These are phyloP conservation scores for Amblyteles armatorius DNA, from an alignment of 2,888 invertebrate genomes.

Conservation along the genomic window DNA sequence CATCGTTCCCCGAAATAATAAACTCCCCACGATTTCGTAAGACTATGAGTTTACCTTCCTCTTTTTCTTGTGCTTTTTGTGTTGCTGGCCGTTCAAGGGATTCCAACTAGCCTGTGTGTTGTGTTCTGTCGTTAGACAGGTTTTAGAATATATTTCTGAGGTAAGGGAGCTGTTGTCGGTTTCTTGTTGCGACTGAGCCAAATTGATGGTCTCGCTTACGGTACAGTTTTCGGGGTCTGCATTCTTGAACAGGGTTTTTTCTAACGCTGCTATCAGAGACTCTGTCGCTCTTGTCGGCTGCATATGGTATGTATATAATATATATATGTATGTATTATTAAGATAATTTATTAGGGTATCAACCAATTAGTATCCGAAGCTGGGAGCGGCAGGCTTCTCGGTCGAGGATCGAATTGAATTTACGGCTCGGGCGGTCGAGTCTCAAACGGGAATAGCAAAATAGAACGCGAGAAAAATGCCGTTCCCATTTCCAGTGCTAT, in stretches of 20 bases:
- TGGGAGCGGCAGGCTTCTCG: constrained; percentile 50
- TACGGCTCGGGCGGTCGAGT: neutral
- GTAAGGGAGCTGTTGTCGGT: constrained; percentile 78
- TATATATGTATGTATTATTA: constrained; percentile 54
- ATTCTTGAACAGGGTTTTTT: constrained; percentile 79
- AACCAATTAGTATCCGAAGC: constrained; percentile 45
- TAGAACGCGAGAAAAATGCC: constrained; percentile 61
- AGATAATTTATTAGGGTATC: constrained; percentile 47
- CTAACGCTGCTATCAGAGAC: constrained; percentile 80
- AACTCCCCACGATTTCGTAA: constrained; percentile 47
- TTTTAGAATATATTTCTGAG: constrained; percentile 81
- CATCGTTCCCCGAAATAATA: constrained; percentile 30
- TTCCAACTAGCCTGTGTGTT: constrained; percentile 81
- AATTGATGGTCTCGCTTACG: constrained; percentile 76
- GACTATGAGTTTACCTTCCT: constrained; percentile 80
- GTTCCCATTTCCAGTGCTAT: constrained; percentile 47
- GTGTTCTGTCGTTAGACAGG: constrained; percentile 79
- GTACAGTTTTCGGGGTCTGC: constrained; percentile 80
- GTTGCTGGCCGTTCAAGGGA: constrained; percentile 80
- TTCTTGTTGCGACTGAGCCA: constrained; percentile 79
- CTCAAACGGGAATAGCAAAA: constrained; percentile 17
- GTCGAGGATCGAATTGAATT: constrained; percentile 8
- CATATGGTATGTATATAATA: constrained; percentile 72
- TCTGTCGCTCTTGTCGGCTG: constrained; percentile 79
- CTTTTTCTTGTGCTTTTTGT: constrained; percentile 83